Conservation (phyloP, 2,113 vertebrate genomes). For the Sciurus niger region DNA sequence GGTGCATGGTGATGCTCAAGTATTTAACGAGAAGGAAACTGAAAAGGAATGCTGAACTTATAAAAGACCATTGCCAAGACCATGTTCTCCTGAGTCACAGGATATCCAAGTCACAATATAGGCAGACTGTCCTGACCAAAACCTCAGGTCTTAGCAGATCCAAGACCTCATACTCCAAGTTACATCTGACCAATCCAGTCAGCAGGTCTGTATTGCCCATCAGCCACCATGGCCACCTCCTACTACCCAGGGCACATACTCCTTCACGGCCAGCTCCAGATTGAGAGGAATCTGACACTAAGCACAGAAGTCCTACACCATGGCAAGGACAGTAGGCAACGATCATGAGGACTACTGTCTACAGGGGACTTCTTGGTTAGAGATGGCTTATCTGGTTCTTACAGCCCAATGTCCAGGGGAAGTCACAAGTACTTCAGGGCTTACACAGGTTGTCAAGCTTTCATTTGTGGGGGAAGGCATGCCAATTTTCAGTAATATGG, state of each 20-base stretch:
- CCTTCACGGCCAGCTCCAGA: not conserved
- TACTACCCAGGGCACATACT: not conserved
- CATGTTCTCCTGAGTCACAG: not conserved
- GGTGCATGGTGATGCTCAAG: not conserved
- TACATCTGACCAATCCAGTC: not conserved
- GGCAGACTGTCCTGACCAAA: not conserved
- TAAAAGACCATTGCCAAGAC: not conserved
- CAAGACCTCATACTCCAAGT: not conserved
- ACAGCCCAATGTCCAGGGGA: not conserved
- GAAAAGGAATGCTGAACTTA: too few species aligned
- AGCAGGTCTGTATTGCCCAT: not conserved
- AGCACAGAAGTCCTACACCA: not conserved
- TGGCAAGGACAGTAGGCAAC: not conserved
- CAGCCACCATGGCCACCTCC: not conserved
- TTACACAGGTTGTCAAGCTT: not conserved
- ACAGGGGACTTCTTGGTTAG: not conserved
- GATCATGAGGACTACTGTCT: not conserved
- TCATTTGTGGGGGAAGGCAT: not conserved
- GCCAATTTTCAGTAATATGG: not conserved
- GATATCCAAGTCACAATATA: not conserved
- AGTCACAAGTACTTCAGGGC: too few species aligned
- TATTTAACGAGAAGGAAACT: not conserved
- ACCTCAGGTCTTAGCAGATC: not conserved
- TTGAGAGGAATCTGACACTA: too few species aligned
- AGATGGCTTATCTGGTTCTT: not conserved